Evolutionary conservation across 2,797 vertebrate genomes (phyloP), one percentile per base, ranked within the genome.

Genomic region (Epinephelus awoara): DNA sequence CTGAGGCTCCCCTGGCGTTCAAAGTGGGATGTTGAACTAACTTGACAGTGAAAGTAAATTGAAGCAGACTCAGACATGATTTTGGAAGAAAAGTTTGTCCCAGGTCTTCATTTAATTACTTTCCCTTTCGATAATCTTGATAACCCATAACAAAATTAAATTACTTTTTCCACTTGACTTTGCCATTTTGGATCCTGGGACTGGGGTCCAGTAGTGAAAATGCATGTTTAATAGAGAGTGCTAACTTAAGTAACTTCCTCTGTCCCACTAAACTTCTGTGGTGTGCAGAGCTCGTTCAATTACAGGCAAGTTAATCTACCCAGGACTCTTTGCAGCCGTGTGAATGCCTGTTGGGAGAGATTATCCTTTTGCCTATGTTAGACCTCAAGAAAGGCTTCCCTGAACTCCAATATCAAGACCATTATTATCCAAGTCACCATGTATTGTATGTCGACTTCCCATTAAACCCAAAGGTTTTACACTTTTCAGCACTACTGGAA

Each of bases 81-180:
- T 90, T 83, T 70, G 52, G 65, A 77, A 42, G 11, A 74, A 89
- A 91, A 86, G 67, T 84, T 84, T 72, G 64, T 86, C 67, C 52
- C 47, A 65, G 78, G 67, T 87, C 80, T 89, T 85, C 58, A 90
- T 91, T 85, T 86, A 90, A 91, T 91, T 89, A 87, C 75, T 84
- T 83, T 90, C 73, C 65, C 57, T 83, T 88, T 77, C 17, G 68
- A 91, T 85, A 88, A 85, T 88, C 78, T 80, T 82, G 79, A 90
- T 89, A 90, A 86, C 79, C 73, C 68, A 74, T 85, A 88, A 84
- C 64, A 83, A 88, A 83, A 89, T 90, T 75, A 65, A 92, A 91
- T 90, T 87, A 88, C 81, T 85, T 91, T 90, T 92, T 89, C 63
- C 76, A 86, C 81, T 84, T 82, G 67, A 82, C 79, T 84, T 88